phyloP scores from a whole-genome alignment of 2,888 invertebrate species.

The Lagria hirta region DNA sequence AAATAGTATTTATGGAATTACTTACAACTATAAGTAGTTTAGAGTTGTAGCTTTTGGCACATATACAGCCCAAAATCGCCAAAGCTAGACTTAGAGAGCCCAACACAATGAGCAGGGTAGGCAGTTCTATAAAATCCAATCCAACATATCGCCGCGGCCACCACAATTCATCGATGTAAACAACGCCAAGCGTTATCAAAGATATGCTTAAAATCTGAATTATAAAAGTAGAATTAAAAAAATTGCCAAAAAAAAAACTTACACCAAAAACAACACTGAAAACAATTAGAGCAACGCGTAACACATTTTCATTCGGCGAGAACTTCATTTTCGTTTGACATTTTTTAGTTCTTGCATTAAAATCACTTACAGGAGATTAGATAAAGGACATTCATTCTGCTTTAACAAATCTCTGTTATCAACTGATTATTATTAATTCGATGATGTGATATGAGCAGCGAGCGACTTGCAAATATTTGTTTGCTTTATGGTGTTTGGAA shows the following conservation, averaged over 20 bases:
- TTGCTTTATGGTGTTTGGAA: too few species aligned
- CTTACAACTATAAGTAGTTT: conserved; percentile 35
- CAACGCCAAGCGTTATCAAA: conserved; percentile 38
- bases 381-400: conserved; percentile 13
- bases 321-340: conserved; percentile 33
- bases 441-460: too few species aligned
- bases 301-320: conserved; percentile 35
- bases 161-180: conserved; percentile 38
- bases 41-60: conserved; percentile 36
- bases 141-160: conserved; percentile 36
- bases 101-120: conserved; percentile 65
- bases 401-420: conserved; percentile 14
- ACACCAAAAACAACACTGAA: conserved; percentile 42
- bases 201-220: conserved; percentile 41
- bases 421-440: conserved; percentile 9
- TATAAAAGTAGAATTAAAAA: conserved; percentile 4
- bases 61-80: conserved; percentile 38
- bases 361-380: conserved; percentile 25
- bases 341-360: conserved; percentile 23
- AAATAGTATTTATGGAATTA: conserved; percentile 11
- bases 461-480: conserved; percentile 13
- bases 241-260: conserved; percentile 24
- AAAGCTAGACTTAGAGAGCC: conserved; percentile 60
- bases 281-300: conserved; percentile 36
- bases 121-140: conserved; percentile 53